Base-by-base conservation (phyloP, 2,888 invertebrate species). In the Dryobotodes eremita region DNA sequence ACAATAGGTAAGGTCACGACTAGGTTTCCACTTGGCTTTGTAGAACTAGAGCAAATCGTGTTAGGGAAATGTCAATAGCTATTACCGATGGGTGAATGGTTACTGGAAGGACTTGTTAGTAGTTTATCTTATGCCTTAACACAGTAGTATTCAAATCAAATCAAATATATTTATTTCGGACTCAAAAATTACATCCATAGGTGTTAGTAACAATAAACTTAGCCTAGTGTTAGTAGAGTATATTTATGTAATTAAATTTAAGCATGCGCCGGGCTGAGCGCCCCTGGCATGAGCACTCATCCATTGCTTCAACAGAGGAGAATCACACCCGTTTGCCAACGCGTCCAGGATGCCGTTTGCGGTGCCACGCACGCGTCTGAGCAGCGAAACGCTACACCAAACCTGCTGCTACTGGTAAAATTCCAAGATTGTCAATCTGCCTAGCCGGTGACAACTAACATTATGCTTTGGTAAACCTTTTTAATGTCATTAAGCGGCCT, bases 41-140 rank as follows among this genome's bases (percentile, higher is more conserved):
- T 65, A 13, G 48, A 59, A 59, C 36, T 82, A 42, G 69, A 66
- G 68, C 66, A 50, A 57, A 75, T 80, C 81, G 75, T 81, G 81
- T 70, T 46, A 15, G 64, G 46, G 75, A 70, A 80, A 80, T 59
- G 53, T 75, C 81, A 75, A n/a, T 36, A 46, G 68, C 23, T 57
- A 26, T 26, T 59, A 66, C 0, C 15, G 31, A 76, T 31, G 20
- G n/a, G n/a, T n/a, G n/a, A n/a, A n/a, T 31, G 20, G 15, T 46
- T 61, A 53, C 15, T 62, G 20, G 76, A 13, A 26, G 20, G 15
- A 46, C n/a, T 64, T 64, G 6, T n/a, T 46, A 26, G 23, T 64
- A 20, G 11, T 6, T 10, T 50, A 48, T 23, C 23, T 55, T 23
- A 23, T 42, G 20, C 42, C 26, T 31, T 31, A 70, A 7, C 17